These are phyloP conservation scores for Nasonia longicornis DNA, from an alignment of 1,140 invertebrate species.

Conservation along the genomic window DNA sequence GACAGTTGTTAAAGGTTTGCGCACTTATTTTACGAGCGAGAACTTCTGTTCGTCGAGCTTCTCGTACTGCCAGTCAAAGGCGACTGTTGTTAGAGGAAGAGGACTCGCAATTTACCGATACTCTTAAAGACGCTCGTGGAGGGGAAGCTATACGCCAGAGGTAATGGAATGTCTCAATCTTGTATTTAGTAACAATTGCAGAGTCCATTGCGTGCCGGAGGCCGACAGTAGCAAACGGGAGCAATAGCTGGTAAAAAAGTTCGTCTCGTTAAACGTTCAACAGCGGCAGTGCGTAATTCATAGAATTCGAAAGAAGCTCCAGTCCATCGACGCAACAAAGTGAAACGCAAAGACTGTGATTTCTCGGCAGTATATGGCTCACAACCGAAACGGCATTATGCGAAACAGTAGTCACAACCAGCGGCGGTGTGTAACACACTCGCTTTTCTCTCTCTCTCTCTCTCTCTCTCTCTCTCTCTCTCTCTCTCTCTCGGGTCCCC, in stretches of 20 bases:
- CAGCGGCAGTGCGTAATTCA: not conserved
- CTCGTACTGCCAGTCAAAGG: not conserved
- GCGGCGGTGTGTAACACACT: not conserved
- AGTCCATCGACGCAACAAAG: not conserved
- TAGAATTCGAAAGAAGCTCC: not conserved
- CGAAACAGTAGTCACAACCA: constrained; percentile 27
- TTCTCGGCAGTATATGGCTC: not conserved
- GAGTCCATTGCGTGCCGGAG: not conserved
- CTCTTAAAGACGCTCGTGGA: constrained; percentile 8
- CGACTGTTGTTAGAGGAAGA: not conserved
- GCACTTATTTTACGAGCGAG: constrained; percentile 20
- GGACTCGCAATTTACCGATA: constrained; percentile 4
- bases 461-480: too few relatives aligned
- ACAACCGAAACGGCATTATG: too few relatives aligned
- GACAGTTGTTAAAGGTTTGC: not conserved
- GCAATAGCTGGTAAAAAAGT: not conserved
- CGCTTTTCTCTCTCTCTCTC: not conserved
- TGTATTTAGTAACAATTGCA: constrained; percentile 6
- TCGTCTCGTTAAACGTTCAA: not conserved
- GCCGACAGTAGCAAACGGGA: too few relatives aligned
- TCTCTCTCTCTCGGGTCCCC: too few relatives aligned
- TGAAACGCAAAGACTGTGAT: not conserved
- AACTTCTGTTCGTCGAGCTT: constrained; percentile 8
- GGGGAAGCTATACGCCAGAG: not conserved
- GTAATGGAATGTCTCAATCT: constrained; percentile 30